Percentiles rank a stretch among this genome's conserved stretches.
Conservation (phyloP, 2,888 invertebrate genomes). For the Rotaria sp. region DNA sequence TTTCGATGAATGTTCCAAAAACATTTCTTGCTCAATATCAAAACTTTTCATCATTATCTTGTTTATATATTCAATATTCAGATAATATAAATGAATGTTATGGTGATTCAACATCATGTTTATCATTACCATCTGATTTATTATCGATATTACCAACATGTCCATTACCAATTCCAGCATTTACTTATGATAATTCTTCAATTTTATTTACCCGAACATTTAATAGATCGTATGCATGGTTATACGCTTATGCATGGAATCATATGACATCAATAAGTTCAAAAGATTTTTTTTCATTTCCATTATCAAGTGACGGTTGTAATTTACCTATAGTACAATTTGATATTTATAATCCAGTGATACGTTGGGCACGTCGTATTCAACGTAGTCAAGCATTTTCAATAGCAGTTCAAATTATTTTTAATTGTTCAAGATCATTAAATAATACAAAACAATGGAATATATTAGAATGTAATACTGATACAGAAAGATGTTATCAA, state of each 20-base stretch:
- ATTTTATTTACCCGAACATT: neutral
- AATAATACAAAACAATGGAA: neutral
- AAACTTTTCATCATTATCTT: neutral
- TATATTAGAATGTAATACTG: neutral
- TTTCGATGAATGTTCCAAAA: neutral
- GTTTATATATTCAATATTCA: slow-evolving; percentile 6
- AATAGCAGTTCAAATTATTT: neutral
- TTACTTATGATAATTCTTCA: neutral
- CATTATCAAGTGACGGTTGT: neutral
- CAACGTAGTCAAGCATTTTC: neutral
- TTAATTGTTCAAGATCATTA: neutral
- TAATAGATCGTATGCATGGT: neutral
- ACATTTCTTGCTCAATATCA: neutral
- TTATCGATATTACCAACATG: neutral
- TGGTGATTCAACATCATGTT: neutral
- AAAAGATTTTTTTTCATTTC: neutral
- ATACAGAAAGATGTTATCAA: neutral
- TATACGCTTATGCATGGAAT: slow-evolving; percentile 26
- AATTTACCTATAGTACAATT: neutral
- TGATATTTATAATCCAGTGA: neutral
- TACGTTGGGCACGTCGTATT: neutral
- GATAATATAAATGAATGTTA: neutral
- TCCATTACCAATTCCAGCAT: neutral
- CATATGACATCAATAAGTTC: neutral
- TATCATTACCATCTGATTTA: neutral